Evolutionary conservation across 2,797 vertebrate genomes (phyloP), one percentile per base, ranked within the genome.

Genomic region (Australoheros facetus): DNA sequence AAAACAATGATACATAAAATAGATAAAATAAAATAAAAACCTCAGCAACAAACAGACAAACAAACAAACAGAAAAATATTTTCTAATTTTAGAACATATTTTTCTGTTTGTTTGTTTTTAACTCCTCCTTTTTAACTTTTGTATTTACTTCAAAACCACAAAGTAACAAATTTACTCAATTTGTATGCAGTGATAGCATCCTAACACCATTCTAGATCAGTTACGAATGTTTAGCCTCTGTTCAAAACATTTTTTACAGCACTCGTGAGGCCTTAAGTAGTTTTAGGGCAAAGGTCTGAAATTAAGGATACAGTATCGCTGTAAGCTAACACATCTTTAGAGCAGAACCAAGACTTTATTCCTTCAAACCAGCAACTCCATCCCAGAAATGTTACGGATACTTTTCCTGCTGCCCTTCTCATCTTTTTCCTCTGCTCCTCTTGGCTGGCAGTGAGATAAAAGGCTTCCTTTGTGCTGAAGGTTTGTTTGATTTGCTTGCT

Each of bases 401-500:
- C 37, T 5, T 55, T 66, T 17, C 81, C 73, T 6, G 19, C 55
- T 71, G 72, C 75, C 79, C 81, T 84, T 72, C 82, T 82, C 77
- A 3, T 75, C 79, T 74, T 80, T 75, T 45, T 21, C 21, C 14
- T 30, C 26, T 3, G n/a, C 57, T 71, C 73, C 30, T 66, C 19
- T 12, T 1, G 21, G 69, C 55, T 42, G 42, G 56, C 71, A 12
- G 56, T 0, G 2, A 56, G 58, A 87, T 78, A 85, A 83, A 82
- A 80, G 77, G 39, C 54, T 1, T 56, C n/a, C 71, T 84, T 80
- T 82, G 19, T 71, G 71, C 59, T 17, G 60, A n/a, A 32, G 62
- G 71, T 82, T 82, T 78, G 82, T 78, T 85, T 85, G 80, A 78
- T 82, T 87, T 75, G 71, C 64, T 78, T 53, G 71, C 60, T 75